Evolutionary conservation across 2,797 vertebrate genomes (phyloP), one percentile per base, ranked within the genome.

Genomic region (Paramormyrops hopkinsi): DNA sequence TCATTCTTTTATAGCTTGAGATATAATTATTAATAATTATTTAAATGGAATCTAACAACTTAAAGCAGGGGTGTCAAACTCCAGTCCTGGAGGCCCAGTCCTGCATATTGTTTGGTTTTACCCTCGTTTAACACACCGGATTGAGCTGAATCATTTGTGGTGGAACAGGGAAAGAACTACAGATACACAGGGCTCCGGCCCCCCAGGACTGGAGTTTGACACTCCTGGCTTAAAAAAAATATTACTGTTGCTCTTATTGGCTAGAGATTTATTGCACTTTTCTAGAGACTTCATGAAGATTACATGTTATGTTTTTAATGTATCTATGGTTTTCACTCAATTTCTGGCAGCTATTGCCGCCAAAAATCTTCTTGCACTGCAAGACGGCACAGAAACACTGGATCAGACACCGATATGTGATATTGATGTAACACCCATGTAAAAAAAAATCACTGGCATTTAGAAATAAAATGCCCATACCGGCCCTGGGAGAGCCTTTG

Each of bases 401-500:
- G 25, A 69, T 69, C 25, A 29, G 25, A 69, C 62, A 33, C 9
- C 2, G 11, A 12, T 3, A 25, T 25, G 22, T 3, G 59, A 65
- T 65, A 83, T 1, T 83, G 19, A 86, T 6, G 2, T 86, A 12
- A 44, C 1, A 25, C 22, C 50, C 25, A 59, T 65, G 14, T 87
- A 44, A 48, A 48, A 3, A 19, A 51, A 17, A 46, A 48, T 22
- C 17, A 69, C 62, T 44, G 44, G 2, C 79, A 83, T 83, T 48
- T 54, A 91, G 29, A 2, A 7, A 76, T 4, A 8, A 76, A 76
- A 76, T 19, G 37, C 5, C 29, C 12, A 7, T 86, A 96, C 96
- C 95, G 89, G 94, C 89, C 93, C 96, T 96, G 53, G 92, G 91
- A 1, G 93, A 91, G 41, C 90, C 91, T 89, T 96, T 96, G 54